Conservation (phyloP, 2,888 invertebrate species). For the Parnassius glacialis region DNA sequence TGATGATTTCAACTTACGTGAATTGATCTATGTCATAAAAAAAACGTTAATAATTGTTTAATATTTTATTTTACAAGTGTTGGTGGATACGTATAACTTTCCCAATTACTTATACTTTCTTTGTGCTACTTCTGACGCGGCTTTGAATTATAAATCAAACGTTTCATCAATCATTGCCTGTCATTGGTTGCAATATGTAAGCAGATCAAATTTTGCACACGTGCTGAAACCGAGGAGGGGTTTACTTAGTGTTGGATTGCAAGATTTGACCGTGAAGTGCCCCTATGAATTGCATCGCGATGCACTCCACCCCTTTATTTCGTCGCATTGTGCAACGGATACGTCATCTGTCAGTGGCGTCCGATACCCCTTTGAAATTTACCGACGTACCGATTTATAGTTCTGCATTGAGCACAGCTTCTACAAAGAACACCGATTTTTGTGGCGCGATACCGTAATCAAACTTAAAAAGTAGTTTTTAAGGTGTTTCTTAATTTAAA, state of each 20-base stretch:
- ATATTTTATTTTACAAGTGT: no score
- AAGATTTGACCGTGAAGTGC: conserved; percentile 65
- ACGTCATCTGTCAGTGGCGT: conserved; percentile 68
- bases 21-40: no score
- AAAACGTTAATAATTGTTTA: no score
- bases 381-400: conserved; percentile 50
- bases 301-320: conserved; percentile 74
- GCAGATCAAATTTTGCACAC: conserved; percentile 44
- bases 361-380: conserved; percentile 60
- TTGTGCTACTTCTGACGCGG: no score
- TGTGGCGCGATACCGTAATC: no score
- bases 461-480: no score
- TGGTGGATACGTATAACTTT: no score
- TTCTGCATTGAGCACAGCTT: conserved; percentile 1
- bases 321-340: conserved; percentile 69
- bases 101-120: no score
- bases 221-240: conserved; percentile 58
- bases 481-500: no score
- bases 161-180: conserved; percentile 20
- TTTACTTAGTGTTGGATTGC: conserved; percentile 66
- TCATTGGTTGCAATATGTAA: conserved; percentile 17
- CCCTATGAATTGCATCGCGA: conserved; percentile 76
- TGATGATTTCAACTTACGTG: no score
- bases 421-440: background rate
- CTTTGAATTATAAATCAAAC: conserved; percentile 8